phyloP scores from a whole-genome alignment of 2,113 vertebrate genomes.

The Aplodontia rufa region DNA sequence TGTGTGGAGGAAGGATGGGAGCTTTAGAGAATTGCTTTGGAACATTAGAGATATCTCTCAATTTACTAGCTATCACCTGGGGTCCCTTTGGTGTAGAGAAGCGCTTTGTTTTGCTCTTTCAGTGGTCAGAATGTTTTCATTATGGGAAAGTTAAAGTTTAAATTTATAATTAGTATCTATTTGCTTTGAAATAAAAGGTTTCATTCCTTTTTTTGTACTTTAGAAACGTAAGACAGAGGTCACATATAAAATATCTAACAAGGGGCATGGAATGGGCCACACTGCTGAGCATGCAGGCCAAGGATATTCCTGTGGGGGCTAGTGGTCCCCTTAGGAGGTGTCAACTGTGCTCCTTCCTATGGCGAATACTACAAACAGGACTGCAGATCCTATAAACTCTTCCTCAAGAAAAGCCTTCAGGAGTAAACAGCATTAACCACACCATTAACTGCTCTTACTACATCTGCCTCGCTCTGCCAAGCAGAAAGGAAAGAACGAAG shows the following conservation, averaged over 20 bases:
- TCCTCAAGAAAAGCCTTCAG: not conserved
- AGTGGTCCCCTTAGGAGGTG: too few relatives aligned
- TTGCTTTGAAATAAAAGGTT: not conserved
- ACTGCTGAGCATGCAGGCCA: not conserved
- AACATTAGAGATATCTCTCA: slow-evolving; percentile 41
- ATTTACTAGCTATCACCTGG: slow-evolving; percentile 45
- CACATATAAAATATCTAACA: not conserved
- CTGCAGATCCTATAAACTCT: not conserved
- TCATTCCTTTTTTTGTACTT: not conserved
- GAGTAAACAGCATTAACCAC: not conserved
- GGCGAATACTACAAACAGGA: not conserved
- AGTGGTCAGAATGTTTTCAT: slow-evolving; percentile 35
- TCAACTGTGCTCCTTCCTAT: not conserved
- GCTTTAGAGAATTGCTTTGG: slow-evolving; percentile 66
- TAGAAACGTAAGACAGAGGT: not conserved
- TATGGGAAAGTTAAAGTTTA: slow-evolving; percentile 2
- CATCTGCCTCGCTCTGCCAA: not conserved
- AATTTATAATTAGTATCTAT: slow-evolving; percentile 46
- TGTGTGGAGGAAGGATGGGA: slow-evolving; percentile 48
- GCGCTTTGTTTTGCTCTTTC: slow-evolving; percentile 41
- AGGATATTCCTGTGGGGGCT: too few relatives aligned
- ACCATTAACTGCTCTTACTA: not conserved
- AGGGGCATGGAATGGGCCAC: not conserved
- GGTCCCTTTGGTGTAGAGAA: not conserved
- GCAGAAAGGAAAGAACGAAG: not conserved